Base-by-base conservation (phyloP, 2,888 invertebrate species). In the Sthenelais limicola region DNA sequence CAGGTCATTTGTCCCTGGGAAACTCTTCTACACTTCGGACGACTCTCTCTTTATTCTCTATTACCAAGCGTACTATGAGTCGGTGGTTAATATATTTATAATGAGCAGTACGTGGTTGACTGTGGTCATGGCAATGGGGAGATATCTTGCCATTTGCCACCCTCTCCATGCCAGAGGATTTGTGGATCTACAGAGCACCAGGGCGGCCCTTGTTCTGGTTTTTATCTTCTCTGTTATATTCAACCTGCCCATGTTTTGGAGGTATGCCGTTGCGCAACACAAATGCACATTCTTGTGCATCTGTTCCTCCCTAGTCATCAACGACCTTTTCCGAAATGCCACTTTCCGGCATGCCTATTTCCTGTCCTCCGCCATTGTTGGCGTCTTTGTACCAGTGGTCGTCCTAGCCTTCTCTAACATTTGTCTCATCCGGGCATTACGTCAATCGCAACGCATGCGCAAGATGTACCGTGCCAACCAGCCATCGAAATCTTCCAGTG, bases 61-160 rank as follows among this genome's bases (percentile, higher is more conserved):
- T 71, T 85, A 84, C 76, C 73, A 80, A 35, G 78, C 81, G 52
- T 85, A 84, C 75, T 77, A 80, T 43, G 78, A 82, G n/a, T 82
- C 82, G 2, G 73, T 86, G 28, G 82, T 84, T 73, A 86, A 85
- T 76, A 80, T 84, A 15, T 85, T 86, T 71, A 81, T 86, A 90
- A 91, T 93, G 47, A 91, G 92, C n/a, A 93, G 93, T 71, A 93
- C 93, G 1, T 91, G 93, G 90, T 92, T 93, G 91, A 90, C 93
- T 18, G 88, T 93, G 68, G 92, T 92, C 12, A 89, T 93, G 79
- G 93, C 93, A 24, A 90, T 93, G 74, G 93, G 93, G 84, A 90
- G 93, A 51, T 93, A 92, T 87, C 91, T 93, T 38, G 92, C 93
- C 74, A 92, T 93, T 5, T 93, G 93, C 81, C 92, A 92, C 87